These are phyloP conservation scores for Darevskia nairensis DNA, from an alignment of 2,797 vertebrate species.

Conservation along the genomic window DNA sequence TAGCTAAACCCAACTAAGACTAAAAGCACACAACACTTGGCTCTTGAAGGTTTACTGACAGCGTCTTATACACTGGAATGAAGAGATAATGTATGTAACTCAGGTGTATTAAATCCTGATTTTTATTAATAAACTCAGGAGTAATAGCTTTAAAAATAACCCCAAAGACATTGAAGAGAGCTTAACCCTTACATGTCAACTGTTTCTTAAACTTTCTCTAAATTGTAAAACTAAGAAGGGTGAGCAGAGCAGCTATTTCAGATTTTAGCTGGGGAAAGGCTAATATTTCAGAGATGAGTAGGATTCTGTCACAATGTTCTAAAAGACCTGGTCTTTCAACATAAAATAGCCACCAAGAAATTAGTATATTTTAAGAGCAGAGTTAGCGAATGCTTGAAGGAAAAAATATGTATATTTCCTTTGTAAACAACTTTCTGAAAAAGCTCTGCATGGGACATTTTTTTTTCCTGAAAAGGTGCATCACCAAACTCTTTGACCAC, in stretches of 20 bases:
- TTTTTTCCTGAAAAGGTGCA: not conserved
- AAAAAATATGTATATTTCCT: not conserved
- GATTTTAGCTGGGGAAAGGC: not conserved
- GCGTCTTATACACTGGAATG: slow-evolving; percentile 68
- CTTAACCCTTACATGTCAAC: slow-evolving; percentile 60
- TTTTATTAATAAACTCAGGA: slow-evolving; percentile 70
- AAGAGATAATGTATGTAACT: slow-evolving; percentile 72
- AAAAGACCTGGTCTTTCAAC: not conserved
- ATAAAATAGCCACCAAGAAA: not conserved
- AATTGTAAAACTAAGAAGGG: slow-evolving; percentile 16
- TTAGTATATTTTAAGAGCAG: not conserved
- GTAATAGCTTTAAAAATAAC: slow-evolving; percentile 73
- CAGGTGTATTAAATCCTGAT: slow-evolving; percentile 75
- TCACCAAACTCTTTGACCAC: not conserved
- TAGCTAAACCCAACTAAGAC: slow-evolving; percentile 67
- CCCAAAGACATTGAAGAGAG: slow-evolving; percentile 59
- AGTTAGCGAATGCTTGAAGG: not conserved
- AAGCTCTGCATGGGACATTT: not conserved
- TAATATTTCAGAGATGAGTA: not conserved
- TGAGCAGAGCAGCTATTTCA: slow-evolving; percentile 7
- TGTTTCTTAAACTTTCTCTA: slow-evolving; percentile 50
- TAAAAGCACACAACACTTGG: slow-evolving; percentile 68
- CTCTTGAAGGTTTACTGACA: slow-evolving; percentile 69
- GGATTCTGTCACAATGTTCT: not conserved
- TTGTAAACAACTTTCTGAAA: not conserved